A percentile compares a stretch with the other conserved stretches of the same genome.
Conservation (phyloP, 2,113 vertebrate species). For the Myotis brandtii region DNA sequence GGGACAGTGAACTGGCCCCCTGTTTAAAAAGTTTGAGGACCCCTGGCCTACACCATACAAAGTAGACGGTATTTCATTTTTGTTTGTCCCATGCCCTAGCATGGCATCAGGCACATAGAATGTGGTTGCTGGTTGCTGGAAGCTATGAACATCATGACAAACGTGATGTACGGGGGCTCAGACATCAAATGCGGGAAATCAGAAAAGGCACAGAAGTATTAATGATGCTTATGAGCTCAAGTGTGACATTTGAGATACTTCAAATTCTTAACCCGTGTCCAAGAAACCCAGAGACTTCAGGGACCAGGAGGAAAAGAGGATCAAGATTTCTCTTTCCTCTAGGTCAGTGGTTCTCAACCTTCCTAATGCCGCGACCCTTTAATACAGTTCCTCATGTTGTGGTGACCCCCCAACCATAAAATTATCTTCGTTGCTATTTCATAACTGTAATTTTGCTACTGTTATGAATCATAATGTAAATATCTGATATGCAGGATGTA, state of each 20-base stretch:
- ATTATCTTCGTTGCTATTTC: no score
- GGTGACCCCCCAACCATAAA: no score
- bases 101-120: background rate
- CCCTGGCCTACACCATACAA: background rate
- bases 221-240: background rate
- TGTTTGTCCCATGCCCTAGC: background rate
- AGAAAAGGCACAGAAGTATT: background rate
- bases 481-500: no score
- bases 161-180: background rate
- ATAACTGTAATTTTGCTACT: no score
- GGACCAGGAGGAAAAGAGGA: background rate
- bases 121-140: background rate
- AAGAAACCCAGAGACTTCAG: background rate
- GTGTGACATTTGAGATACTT: background rate
- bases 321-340: background rate
- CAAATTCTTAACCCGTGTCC: slow-evolving; percentile 21
- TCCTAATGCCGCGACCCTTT: no score
- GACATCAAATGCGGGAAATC: background rate
- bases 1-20: no score
- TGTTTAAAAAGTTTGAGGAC: no score
- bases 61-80: background rate
- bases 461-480: no score
- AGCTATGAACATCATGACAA: background rate
- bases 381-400: no score
- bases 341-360: background rate